phyloP scores from a whole-genome alignment of 2,797 vertebrate genomes.

The Sarcophilus harrisii region DNA sequence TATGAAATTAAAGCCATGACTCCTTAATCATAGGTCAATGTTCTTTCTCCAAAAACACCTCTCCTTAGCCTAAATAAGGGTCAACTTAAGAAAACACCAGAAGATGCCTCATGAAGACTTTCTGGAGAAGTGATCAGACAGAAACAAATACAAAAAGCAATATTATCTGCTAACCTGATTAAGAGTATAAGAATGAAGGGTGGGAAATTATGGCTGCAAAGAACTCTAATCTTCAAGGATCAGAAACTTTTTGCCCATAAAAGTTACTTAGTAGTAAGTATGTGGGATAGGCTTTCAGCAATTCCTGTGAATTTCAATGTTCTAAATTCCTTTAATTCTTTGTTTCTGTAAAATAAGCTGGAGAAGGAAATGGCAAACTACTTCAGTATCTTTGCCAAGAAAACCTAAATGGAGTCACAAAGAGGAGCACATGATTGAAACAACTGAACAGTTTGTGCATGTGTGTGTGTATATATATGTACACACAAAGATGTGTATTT shows the following conservation, averaged over 20 bases:
- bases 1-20: background rate
- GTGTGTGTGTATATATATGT: no score
- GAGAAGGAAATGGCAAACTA: no score
- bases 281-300: background rate
- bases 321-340: no score
- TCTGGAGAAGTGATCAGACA: background rate
- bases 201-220: background rate
- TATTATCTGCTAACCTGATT: background rate
- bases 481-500: no score
- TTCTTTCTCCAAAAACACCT: background rate
- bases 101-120: background rate
- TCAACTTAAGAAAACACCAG: background rate
- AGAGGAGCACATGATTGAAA: no score
- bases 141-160: background rate
- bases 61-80: background rate
- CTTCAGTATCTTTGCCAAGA: no score
- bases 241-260: background rate
- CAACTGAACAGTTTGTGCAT: no score
- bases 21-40: background rate
- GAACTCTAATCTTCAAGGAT: background rate
- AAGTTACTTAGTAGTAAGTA: background rate
- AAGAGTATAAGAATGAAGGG: background rate
- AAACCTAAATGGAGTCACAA: no score
- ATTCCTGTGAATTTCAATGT: background rate
- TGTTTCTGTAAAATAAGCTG: no score